These are phyloP conservation scores for Leptinotarsa undecemlineata DNA, from an alignment of 1,140 invertebrate genomes.

Conservation along the genomic window DNA sequence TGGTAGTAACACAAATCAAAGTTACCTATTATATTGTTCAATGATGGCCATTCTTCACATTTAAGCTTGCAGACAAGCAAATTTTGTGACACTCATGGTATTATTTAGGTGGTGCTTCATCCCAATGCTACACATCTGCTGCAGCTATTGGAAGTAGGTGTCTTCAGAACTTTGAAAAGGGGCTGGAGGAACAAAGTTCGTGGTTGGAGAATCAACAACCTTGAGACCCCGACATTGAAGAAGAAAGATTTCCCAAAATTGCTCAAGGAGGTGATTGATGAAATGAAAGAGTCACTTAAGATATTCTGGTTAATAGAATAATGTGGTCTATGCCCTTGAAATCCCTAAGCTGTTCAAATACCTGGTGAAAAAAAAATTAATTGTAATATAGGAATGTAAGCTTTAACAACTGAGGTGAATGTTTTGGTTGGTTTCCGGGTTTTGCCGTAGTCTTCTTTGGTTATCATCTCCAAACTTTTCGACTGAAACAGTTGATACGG, in stretches of 20 bases:
- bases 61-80: slow-evolving; percentile 48
- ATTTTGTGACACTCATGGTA: slow-evolving; percentile 53
- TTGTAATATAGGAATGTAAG: not conserved
- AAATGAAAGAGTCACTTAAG: not conserved
- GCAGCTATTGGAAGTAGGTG: slow-evolving; percentile 54
- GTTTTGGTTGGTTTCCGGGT: no score
- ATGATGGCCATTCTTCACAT: slow-evolving; percentile 49
- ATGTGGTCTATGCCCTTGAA: not conserved
- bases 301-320: not conserved
- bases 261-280: not conserved
- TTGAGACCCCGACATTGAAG: not conserved
- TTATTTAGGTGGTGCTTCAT: slow-evolving; percentile 52
- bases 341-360: not conserved
- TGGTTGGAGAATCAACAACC: not conserved
- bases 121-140: slow-evolving; percentile 55
- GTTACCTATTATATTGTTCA: not conserved
- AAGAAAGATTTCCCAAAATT: not conserved
- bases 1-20: not conserved
- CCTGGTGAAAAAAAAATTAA: not conserved
- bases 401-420: not conserved
- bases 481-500: no score
- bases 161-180: slow-evolving; percentile 47
- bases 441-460: no score
- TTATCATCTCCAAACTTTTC: not conserved
- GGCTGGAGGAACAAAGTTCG: slow-evolving; percentile 36